These are phyloP conservation scores for Sitophilus oryzae DNA, from an alignment of 1,140 invertebrate genomes.

Conservation along the genomic window DNA sequence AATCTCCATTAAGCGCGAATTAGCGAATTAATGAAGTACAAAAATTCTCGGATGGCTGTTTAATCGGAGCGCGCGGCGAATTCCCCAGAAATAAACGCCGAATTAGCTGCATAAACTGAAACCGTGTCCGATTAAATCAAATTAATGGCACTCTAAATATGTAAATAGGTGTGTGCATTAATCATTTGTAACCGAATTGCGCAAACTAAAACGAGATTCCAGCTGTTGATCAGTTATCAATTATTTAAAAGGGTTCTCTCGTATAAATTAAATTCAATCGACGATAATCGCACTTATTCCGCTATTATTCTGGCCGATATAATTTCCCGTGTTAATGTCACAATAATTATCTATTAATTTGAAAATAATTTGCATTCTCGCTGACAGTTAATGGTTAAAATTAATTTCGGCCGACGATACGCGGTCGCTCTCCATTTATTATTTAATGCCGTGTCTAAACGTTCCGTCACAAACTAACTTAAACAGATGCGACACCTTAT, in stretches of 20 bases:
- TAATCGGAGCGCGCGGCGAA: neutral
- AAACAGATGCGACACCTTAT: too few species aligned
- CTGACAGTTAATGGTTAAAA: constrained; percentile 16
- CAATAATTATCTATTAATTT: constrained; percentile 17
- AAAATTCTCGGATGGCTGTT: neutral
- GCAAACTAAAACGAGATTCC: constrained; percentile 10
- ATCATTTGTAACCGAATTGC: constrained; percentile 15
- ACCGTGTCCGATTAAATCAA: constrained; percentile 9
- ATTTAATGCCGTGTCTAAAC: neutral
- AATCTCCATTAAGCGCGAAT: neutral
- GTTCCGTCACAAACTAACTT: too few species aligned
- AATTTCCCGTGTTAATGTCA: constrained; percentile 9
- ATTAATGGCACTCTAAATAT: constrained; percentile 14
- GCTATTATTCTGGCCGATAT: constrained; percentile 4
- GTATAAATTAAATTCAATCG: constrained; percentile 7
- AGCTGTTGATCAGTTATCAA: constrained; percentile 15
- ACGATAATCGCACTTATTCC: constrained; percentile 5
- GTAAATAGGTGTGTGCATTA: constrained; percentile 8
- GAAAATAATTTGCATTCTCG: constrained; percentile 13
- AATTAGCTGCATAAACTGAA: constrained; percentile 12
- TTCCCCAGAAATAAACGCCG: constrained; percentile 1
- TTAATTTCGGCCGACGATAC: constrained; percentile 6
- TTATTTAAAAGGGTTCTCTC: constrained; percentile 13
- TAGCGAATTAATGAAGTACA: neutral
- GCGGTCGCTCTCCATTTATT: neutral